Evolutionary conservation across 2,888 invertebrate genomes (phyloP).

Genomic region (Odontocerum albicorne): DNA sequence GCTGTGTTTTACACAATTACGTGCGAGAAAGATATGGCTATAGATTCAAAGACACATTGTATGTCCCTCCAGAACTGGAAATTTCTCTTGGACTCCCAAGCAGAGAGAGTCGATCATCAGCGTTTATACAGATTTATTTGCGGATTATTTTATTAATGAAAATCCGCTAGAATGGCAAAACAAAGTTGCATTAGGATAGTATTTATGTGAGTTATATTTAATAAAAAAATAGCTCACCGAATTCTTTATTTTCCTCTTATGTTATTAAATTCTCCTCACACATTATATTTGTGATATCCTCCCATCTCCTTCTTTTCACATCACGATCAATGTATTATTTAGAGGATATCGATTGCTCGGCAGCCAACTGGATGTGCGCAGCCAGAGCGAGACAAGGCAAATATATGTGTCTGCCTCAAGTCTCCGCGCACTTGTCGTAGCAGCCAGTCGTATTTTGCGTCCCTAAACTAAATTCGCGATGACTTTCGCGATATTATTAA

Average conservation of each 20-base stretch:
- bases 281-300: constrained; percentile 38
- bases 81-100: constrained; percentile 31
- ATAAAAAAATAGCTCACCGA: no score
- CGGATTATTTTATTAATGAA: constrained; percentile 35
- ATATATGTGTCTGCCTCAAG: no score
- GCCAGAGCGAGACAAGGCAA: no score
- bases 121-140: constrained; percentile 36
- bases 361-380: no score
- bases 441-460: no score
- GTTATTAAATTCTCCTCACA: constrained; percentile 37
- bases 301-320: constrained; percentile 39
- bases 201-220: no score
- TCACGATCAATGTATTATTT: constrained; percentile 38
- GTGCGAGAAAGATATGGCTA: no score
- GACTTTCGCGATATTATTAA: no score
- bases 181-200: constrained; percentile 35
- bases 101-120: constrained; percentile 34
- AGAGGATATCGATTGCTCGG: no score
- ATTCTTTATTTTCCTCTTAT: constrained; percentile 37
- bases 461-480: no score
- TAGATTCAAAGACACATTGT: constrained; percentile 23
- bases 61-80: constrained; percentile 30
- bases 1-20: constrained; percentile 19
- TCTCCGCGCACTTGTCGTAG: no score
- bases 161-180: constrained; percentile 37